Conservation (phyloP, 2,113 vertebrate species). For the Crotalus horridus region DNA sequence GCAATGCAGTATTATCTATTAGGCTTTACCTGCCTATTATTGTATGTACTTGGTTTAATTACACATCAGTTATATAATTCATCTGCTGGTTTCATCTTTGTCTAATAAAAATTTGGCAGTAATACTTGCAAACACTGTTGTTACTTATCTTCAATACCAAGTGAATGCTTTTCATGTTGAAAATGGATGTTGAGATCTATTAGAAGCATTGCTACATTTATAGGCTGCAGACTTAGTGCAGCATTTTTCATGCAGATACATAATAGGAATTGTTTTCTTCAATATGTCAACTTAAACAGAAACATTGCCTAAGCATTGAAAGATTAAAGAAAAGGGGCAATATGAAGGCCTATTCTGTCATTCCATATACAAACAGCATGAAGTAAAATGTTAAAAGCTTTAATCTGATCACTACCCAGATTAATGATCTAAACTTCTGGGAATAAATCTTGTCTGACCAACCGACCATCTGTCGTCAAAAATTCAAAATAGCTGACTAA, state of each 20-base stretch:
- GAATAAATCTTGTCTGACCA: constrained; percentile 26
- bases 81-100: background rate
- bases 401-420: constrained; percentile 10
- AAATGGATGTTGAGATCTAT: background rate
- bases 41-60: background rate
- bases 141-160: background rate
- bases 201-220: background rate
- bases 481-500: constrained; percentile 17
- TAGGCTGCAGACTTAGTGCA: background rate
- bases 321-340: background rate
- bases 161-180: background rate
- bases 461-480: constrained; percentile 3
- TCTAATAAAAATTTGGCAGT: background rate
- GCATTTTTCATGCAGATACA: background rate
- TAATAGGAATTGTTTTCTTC: background rate
- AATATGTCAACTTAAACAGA: background rate
- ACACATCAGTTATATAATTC: background rate
- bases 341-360: background rate
- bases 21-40: background rate
- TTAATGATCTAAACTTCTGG: constrained; percentile 28
- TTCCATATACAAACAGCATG: background rate
- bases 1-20: background rate
- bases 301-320: background rate
- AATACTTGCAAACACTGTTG: background rate
- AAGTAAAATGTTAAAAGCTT: constrained; percentile 9